Base-by-base conservation (phyloP, 2,113 vertebrate species). In the Cyphomyrus plagiostoma region DNA sequence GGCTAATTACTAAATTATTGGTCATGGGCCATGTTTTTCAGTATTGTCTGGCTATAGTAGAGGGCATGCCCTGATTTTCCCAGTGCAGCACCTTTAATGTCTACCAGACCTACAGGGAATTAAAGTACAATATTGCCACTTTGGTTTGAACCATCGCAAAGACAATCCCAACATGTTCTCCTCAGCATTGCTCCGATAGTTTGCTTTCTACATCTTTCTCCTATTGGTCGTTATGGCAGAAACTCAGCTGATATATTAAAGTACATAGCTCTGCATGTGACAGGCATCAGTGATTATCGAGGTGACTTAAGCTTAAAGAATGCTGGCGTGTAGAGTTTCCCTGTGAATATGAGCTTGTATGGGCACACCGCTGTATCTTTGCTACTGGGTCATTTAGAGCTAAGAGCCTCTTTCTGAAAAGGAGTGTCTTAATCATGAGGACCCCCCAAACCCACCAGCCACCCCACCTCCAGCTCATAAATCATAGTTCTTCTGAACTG, bases 321-420 rank as follows among this genome's bases (percentile, higher is more conserved):
- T 42, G 21, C 82, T 4, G 42, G 5, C 1, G 11, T 52, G 49
- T 53, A 5, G 5, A n/a, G 85, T 30, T 52, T 52, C 13, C 50
- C 23, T 35, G 87, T 53, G 23, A 62, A 66, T 21, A 39, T 46
- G 3, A 23, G 39, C 50, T n/a, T 4, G 46, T 42, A 15, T 56
- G 23, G 42, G 74, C 74, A 11, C 7, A 35, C 15, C 0, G 35
- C 42, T 35, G 52, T 86, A 50, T 48, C 53, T 49, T 9, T 52
- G 91, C 70, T 77, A 77, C 11, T 77, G 35, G 90, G 91, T 93
- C 91, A 93, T 88, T 92, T 91, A 89, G 56, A 91, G 80, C 92
- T 92, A 91, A 94, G 92, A 93, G 86, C 1, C 23, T 66, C 30
- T 4, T 77, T 39, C 70, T 77, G 80, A 58, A 77, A 13, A 86